These are phyloP conservation scores for Lophura swinhoii DNA, from an alignment of 2,797 vertebrate species.

Conservation along the genomic window DNA sequence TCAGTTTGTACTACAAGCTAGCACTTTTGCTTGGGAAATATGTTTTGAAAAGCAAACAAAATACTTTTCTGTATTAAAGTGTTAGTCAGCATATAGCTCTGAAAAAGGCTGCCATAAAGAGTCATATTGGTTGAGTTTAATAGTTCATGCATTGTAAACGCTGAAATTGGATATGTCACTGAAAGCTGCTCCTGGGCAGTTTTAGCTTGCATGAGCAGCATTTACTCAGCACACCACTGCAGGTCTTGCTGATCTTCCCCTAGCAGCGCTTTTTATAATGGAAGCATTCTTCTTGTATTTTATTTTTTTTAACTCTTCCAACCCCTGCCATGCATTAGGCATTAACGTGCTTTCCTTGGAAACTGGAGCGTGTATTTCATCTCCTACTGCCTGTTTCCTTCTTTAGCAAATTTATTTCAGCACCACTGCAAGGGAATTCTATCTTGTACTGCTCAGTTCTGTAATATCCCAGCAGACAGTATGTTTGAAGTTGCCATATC, in stretches of 20 bases:
- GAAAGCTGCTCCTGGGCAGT: slow-evolving; percentile 62
- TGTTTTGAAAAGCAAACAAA: slow-evolving; percentile 36
- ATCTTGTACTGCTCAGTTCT: not conserved
- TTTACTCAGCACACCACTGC: slow-evolving; percentile 44
- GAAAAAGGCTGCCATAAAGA: slow-evolving; percentile 22
- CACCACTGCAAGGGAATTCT: not conserved
- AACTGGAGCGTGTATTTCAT: slow-evolving; percentile 49
- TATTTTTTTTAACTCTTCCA: not conserved
- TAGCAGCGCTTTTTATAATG: slow-evolving; percentile 38
- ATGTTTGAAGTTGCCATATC: not conserved
- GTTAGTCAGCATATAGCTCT: slow-evolving; percentile 36
- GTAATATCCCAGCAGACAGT: not conserved
- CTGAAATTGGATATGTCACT: slow-evolving; percentile 64
- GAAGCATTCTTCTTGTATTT: not conserved
- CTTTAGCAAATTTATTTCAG: slow-evolving; percentile 16
- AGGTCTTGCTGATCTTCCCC: slow-evolving; percentile 46
- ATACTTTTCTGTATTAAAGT: not conserved
- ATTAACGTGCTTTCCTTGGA: slow-evolving; percentile 53
- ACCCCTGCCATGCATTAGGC: not conserved
- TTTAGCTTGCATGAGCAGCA: slow-evolving; percentile 31
- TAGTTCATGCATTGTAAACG: slow-evolving; percentile 54
- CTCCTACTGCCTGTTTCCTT: slow-evolving; percentile 22
- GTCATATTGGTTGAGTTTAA: slow-evolving; percentile 39
- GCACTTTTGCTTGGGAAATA: slow-evolving; percentile 9
- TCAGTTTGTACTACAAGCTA: not conserved